These are phyloP conservation scores for Crematogaster levior DNA, from an alignment of 2,888 invertebrate genomes.

Conservation along the genomic window DNA sequence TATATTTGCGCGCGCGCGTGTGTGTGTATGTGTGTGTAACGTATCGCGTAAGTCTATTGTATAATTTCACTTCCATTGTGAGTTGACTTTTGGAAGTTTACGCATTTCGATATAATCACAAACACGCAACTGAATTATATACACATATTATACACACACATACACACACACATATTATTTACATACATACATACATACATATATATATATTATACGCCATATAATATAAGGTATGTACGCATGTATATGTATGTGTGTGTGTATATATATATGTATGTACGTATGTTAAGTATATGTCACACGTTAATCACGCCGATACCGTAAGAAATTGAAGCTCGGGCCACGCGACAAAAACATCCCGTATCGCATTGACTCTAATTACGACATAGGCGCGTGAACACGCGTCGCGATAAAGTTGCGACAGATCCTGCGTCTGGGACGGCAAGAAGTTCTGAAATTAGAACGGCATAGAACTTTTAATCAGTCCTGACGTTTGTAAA, in stretches of 20 bases:
- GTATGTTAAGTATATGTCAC: not conserved
- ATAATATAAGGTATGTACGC: too few relatives aligned
- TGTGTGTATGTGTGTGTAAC: not conserved
- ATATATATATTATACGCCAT: too few relatives aligned
- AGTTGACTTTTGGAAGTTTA: conserved; percentile 8
- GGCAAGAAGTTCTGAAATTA: conserved; percentile 30
- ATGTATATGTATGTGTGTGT: too few relatives aligned
- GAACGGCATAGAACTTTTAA: conserved; percentile 35
- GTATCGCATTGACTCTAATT: conserved; percentile 35
- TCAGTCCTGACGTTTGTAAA: conserved; percentile 26
- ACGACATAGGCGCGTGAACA: conserved; percentile 5
- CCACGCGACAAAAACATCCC: conserved; percentile 18
- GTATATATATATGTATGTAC: too few relatives aligned
- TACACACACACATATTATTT: too few relatives aligned
- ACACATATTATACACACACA: too few relatives aligned
- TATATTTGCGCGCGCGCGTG: not conserved
- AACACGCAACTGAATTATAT: not conserved
- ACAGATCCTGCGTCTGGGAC: conserved; percentile 21
- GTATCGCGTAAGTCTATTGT: not conserved
- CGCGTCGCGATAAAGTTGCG: conserved; percentile 26
- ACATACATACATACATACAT: too few relatives aligned
- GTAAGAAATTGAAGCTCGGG: conserved; percentile 34
- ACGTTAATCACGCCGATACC: conserved; percentile 23
- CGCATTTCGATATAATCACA: conserved; percentile 40
- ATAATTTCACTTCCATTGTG: conserved; percentile 34